These are phyloP conservation scores for Ichneumoninae sp. DNA, from an alignment of 2,888 invertebrate species.

Conservation along the genomic window DNA sequence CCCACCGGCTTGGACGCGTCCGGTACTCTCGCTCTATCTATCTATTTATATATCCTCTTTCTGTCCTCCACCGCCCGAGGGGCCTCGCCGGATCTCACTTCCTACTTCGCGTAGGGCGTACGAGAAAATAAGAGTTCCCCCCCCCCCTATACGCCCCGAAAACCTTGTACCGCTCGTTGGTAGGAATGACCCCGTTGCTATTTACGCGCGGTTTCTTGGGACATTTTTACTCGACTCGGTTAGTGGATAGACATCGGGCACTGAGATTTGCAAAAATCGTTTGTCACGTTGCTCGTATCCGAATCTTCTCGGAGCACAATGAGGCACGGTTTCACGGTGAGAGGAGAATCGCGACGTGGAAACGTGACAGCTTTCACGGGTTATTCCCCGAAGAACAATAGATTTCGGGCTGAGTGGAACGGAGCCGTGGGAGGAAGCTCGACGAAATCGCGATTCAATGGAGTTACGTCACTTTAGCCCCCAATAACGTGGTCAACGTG, in stretches of 20 bases:
- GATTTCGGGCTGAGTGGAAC: constrained; percentile 76
- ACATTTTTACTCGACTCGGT: constrained; percentile 15
- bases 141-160: constrained; percentile 14
- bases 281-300: neutral
- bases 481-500: constrained; percentile 79
- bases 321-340: constrained; percentile 19
- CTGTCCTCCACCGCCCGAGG: constrained; percentile 6
- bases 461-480: constrained; percentile 80
- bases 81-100: constrained; percentile 33
- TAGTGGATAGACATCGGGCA: neutral
- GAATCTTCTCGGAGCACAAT: constrained; percentile 32
- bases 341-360: constrained; percentile 66
- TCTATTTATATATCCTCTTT: constrained; percentile 14
- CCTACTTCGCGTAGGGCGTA: constrained; percentile 47
- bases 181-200: constrained; percentile 18
- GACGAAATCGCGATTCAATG: constrained; percentile 79
- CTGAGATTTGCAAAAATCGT: neutral
- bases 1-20: constrained; percentile 75
- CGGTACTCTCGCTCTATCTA: constrained; percentile 45
- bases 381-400: constrained; percentile 80
- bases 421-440: constrained; percentile 73
- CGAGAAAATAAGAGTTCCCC: constrained; percentile 72
- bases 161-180: constrained; percentile 51
- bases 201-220: constrained; percentile 22
- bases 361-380: constrained; percentile 78